Conservation (phyloP, 2,113 vertebrate genomes). For the Collichthys lucidus region DNA sequence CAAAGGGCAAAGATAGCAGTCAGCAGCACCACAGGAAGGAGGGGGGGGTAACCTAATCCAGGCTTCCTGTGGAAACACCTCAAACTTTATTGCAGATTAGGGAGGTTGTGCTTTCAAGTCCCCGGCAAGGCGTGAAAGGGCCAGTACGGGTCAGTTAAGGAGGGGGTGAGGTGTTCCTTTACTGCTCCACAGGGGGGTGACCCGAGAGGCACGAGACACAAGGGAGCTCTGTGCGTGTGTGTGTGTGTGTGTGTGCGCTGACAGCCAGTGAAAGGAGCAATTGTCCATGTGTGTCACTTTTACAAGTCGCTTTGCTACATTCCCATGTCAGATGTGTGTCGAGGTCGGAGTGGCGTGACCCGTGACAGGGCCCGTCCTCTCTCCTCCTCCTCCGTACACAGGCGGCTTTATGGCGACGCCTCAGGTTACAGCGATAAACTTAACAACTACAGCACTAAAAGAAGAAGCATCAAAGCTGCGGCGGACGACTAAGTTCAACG, state of each 20-base stretch:
- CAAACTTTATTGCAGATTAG: slow-evolving; percentile 60
- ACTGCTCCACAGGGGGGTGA: slow-evolving; percentile 42
- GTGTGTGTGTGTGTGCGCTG: slow-evolving; percentile 19
- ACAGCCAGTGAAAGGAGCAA: slow-evolving; percentile 33
- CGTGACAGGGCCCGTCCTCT: slow-evolving; percentile 28
- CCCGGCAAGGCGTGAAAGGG: slow-evolving; percentile 66
- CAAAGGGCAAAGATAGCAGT: slow-evolving; percentile 73
- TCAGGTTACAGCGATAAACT: slow-evolving; percentile 32
- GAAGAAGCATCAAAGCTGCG: slow-evolving; percentile 32
- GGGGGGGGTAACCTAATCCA: slow-evolving; percentile 72
- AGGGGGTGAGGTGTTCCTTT: slow-evolving; percentile 32
- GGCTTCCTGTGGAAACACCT: slow-evolving; percentile 71
- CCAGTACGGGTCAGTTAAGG: slow-evolving; percentile 40
- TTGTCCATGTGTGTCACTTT: slow-evolving; percentile 45
- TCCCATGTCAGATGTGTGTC: slow-evolving; percentile 55
- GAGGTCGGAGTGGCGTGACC: slow-evolving; percentile 45
- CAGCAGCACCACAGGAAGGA: slow-evolving; percentile 53
- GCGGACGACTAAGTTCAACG: background rate
- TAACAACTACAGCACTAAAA: slow-evolving; percentile 30
- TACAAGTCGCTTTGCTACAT: slow-evolving; percentile 48
- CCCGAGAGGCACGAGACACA: slow-evolving; percentile 42
- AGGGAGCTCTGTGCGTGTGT: slow-evolving; percentile 24
- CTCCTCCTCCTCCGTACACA: slow-evolving; percentile 21
- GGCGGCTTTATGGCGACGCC: slow-evolving; percentile 33
- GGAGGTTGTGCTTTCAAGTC: slow-evolving; percentile 76